Percentiles rank a stretch among this genome's conserved stretches.
Evolutionary conservation across 2,797 vertebrate genomes (phyloP).

Genomic region (Acanthis flammea): DNA sequence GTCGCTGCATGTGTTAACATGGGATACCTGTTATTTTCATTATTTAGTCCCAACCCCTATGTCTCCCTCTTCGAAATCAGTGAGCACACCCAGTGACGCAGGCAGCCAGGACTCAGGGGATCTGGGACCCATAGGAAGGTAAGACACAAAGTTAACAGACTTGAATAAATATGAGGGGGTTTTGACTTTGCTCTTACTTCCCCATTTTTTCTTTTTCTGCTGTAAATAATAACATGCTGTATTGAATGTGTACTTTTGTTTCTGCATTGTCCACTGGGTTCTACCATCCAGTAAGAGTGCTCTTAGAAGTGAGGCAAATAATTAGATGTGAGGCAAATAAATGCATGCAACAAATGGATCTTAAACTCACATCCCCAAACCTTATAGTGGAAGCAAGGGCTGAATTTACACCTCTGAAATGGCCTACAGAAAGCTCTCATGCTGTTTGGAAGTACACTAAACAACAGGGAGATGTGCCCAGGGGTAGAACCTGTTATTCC

Average conservation of each 20-base stretch:
- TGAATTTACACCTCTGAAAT: background rate
- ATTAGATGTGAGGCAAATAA: background rate
- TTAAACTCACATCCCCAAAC: background rate
- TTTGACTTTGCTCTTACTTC: background rate
- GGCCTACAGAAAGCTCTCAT: background rate
- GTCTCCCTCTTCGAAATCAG: conserved; percentile 91
- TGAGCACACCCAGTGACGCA: conserved; percentile 88
- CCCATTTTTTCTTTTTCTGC: background rate
- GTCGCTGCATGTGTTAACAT: conserved; percentile 89
- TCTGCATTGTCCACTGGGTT: background rate
- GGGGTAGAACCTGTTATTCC: background rate
- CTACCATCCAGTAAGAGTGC: background rate
- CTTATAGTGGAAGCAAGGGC: background rate
- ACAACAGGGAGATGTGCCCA: background rate
- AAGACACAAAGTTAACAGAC: conserved; percentile 48
- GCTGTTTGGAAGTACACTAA: background rate
- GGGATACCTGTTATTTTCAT: conserved; percentile 90
- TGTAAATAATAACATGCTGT: background rate
- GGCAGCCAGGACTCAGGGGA: conserved; percentile 90
- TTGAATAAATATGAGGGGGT: background rate
- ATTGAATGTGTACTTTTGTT: background rate
- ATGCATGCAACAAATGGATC: background rate
- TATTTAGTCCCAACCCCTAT: conserved; percentile 93
- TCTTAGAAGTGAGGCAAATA: background rate
- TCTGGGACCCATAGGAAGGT: conserved; percentile 84